Evolutionary conservation across 2,888 invertebrate genomes (phyloP), one percentile per base, ranked within the genome.

Genomic region (Platypus cylindrus): DNA sequence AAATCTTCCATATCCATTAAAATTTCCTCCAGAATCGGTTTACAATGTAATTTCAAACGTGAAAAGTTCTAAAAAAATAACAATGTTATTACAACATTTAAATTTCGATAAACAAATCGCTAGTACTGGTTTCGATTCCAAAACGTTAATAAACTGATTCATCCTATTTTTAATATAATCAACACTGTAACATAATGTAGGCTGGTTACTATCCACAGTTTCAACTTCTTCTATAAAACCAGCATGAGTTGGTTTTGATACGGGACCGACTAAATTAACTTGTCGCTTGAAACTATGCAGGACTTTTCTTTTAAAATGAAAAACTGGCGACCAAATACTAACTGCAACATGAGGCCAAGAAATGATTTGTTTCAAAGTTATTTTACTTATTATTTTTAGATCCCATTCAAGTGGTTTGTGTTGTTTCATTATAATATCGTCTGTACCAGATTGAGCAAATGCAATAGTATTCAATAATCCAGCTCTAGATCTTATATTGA

Each of bases 311-410:
- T 32, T 38, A 36, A 50, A 49, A 5, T 39, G 29, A 9, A 49
- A 44, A 32, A 48, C 37, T 12, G 46, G 39, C 30, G 39, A 40
- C 5, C 24, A 31, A 32, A 48, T 38, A 40, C 48, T 45, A 2
- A 49, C 40, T 20, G 43, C 47, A 14, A 50, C 37, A 22, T 46
- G 35, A 16, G 50, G 50, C 50, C 50, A 50, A 20, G 47, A 41
- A 9, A 49, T 33, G 13, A 50, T 34, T 25, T 50, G 45, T 27
- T 29, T 40, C 9, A 46, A 22, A 11, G 37, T 32, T 7, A 45
- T 38, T 13, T 20, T 36, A 11, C 38, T 38, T 3, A 22, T 15
- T 3, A 38, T 17, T 17, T 8, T 25, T 12, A 20, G 23, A 24
- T 38, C 32, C 45, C 45, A 47, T 22, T 37, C 36, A 29, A 42